phyloP scores from a whole-genome alignment of 1,140 invertebrate species.

The Orius insidiosus region DNA sequence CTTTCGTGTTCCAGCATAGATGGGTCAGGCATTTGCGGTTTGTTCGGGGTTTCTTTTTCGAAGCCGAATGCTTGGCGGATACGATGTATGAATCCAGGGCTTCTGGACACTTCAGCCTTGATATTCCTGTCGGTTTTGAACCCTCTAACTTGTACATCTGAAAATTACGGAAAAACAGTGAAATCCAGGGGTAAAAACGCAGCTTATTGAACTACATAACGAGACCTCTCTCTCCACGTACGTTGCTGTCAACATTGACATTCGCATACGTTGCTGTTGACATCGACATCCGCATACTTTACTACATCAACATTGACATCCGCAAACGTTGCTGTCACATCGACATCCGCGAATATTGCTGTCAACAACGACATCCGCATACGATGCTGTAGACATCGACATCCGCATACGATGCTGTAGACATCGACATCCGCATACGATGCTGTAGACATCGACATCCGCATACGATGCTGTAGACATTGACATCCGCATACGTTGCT shows the following conservation, averaged over 20 bases:
- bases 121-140: constrained; percentile 20
- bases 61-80: constrained; percentile 14
- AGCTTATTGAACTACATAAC: constrained; percentile 1
- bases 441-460: too few relatives aligned
- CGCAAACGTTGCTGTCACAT: background rate
- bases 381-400: too few relatives aligned
- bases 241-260: too few relatives aligned
- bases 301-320: background rate
- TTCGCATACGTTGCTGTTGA: too few relatives aligned
- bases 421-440: too few relatives aligned
- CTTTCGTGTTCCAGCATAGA: constrained; percentile 6
- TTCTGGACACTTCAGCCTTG: constrained; percentile 14
- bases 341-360: too few relatives aligned
- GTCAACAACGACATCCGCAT: too few relatives aligned
- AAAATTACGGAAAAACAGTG: background rate
- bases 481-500: too few relatives aligned
- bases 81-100: constrained; percentile 14
- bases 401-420: too few relatives aligned
- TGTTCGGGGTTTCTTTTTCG: constrained; percentile 7
- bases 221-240: background rate
- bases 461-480: too few relatives aligned
- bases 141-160: constrained; percentile 15
- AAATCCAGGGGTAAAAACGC: background rate
- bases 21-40: background rate
- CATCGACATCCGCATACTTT: background rate